phyloP scores from a whole-genome alignment of 2,113 vertebrate species.

The Chloroceryle aenea region DNA sequence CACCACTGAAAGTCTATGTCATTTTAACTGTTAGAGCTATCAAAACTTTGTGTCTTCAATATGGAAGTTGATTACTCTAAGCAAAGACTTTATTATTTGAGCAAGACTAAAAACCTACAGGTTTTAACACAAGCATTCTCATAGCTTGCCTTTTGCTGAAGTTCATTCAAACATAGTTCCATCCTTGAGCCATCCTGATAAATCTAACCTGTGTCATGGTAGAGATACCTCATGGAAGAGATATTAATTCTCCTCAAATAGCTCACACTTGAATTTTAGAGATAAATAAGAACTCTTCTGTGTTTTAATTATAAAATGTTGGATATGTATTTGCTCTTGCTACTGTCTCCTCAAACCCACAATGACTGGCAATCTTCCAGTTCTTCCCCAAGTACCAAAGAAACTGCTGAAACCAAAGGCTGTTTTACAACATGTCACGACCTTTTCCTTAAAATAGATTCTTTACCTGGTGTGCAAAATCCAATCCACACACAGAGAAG shows the following conservation, averaged over 20 bases:
- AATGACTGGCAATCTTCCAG: too few species aligned
- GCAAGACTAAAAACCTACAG: neutral
- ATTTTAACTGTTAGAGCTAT: neutral
- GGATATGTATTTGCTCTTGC: too few species aligned
- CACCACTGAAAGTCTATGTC: neutral
- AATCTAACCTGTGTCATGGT: neutral
- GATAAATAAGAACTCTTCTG: neutral
- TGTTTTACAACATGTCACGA: too few species aligned
- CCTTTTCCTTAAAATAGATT: too few species aligned
- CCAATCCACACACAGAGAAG: too few species aligned
- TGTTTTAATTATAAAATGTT: too few species aligned
- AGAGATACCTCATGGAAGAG: neutral
- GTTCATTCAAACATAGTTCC: neutral
- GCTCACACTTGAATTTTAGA: neutral
- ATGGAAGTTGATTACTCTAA: neutral
- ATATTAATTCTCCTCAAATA: neutral
- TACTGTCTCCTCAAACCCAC: too few species aligned
- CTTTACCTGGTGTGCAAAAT: too few species aligned
- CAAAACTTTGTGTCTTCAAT: neutral
- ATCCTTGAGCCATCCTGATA: neutral
- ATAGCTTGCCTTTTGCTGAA: neutral
- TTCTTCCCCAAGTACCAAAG: too few species aligned
- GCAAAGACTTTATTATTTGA: neutral
- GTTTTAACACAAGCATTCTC: neutral
- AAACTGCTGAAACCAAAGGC: too few species aligned